phyloP scores from a whole-genome alignment of 2,888 invertebrate genomes.

The Drosophila kanekoi region DNA sequence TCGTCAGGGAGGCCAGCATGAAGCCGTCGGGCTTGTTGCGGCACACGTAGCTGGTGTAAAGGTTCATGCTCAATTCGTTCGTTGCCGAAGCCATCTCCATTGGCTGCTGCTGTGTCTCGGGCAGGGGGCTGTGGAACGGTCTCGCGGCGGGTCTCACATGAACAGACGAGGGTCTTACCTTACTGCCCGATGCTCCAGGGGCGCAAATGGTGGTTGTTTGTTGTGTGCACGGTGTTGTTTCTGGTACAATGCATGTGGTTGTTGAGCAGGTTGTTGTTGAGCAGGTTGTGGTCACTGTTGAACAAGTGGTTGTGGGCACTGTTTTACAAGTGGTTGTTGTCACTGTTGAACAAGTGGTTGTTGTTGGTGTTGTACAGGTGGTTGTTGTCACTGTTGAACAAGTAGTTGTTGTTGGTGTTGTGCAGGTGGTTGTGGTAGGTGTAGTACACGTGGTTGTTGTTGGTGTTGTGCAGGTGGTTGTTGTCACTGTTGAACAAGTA shows the following conservation, averaged over 20 bases:
- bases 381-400: constrained; percentile 25
- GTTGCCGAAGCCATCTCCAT: constrained; percentile 13
- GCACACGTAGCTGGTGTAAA: constrained; percentile 70
- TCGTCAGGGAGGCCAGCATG: constrained; percentile 74
- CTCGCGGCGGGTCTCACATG: constrained; percentile 42
- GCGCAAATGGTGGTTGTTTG: neutral
- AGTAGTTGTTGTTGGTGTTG: constrained; percentile 21
- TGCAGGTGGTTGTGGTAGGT: constrained; percentile 18
- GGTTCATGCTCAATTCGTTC: constrained; percentile 47
- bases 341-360: constrained; percentile 4
- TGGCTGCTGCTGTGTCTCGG: constrained; percentile 11
- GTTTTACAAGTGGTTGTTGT: constrained; percentile 19
- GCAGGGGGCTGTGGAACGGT: constrained; percentile 32
- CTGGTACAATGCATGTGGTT: constrained; percentile 15
- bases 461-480: constrained; percentile 5
- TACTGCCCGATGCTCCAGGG: neutral
- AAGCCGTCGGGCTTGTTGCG: constrained; percentile 75
- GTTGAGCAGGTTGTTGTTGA: constrained; percentile 1
- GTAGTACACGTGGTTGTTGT: constrained; percentile 15
- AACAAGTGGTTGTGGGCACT: constrained; percentile 15
- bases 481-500: constrained; percentile 12
- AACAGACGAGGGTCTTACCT: constrained; percentile 34
- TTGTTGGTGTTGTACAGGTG: constrained; percentile 9
- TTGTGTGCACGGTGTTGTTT: neutral
- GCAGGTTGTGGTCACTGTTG: constrained; percentile 11